Evolutionary conservation across 2,888 invertebrate species (phyloP).

Genomic region (Trachelus stipa): DNA sequence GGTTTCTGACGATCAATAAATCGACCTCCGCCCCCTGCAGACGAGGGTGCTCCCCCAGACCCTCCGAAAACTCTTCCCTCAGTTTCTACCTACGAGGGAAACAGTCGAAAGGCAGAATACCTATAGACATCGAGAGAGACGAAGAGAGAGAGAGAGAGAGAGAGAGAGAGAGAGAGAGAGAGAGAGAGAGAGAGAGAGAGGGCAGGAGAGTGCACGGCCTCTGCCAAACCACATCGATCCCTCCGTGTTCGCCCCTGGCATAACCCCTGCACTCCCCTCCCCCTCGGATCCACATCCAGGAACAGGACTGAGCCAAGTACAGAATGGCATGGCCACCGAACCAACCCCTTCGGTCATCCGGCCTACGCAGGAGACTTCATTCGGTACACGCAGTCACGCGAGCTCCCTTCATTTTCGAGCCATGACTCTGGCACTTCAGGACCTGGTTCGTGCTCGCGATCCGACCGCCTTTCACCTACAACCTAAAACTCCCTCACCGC

Average conservation of each 20-base stretch:
- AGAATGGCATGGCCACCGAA: constrained; percentile 10
- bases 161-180: neutral
- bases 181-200: neutral
- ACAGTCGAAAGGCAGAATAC: neutral
- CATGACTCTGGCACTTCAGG: neutral
- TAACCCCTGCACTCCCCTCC: neutral
- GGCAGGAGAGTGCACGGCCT: constrained; percentile 38
- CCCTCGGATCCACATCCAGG: neutral
- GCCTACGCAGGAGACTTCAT: constrained; percentile 53
- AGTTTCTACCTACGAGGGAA: neutral
- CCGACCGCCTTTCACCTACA: neutral
- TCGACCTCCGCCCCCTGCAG: constrained; percentile 21
- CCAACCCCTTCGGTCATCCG: constrained; percentile 35
- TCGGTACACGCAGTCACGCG: constrained; percentile 46
- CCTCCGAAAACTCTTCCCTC: constrained; percentile 17
- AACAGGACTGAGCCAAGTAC: neutral
- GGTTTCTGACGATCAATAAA: constrained; percentile 52
- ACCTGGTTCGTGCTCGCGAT: neutral
- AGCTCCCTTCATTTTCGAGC: constrained; percentile 20
- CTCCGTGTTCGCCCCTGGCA: constrained; percentile 14
- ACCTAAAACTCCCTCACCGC: constrained; percentile 2
- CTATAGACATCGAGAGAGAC: neutral
- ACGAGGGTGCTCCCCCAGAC: constrained; percentile 35
- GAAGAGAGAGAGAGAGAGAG: constrained; percentile 24
- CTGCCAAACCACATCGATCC: constrained; percentile 56